phyloP scores from a whole-genome alignment of 2,888 invertebrate species.

The Acanthosoma haemorrhoidale region DNA sequence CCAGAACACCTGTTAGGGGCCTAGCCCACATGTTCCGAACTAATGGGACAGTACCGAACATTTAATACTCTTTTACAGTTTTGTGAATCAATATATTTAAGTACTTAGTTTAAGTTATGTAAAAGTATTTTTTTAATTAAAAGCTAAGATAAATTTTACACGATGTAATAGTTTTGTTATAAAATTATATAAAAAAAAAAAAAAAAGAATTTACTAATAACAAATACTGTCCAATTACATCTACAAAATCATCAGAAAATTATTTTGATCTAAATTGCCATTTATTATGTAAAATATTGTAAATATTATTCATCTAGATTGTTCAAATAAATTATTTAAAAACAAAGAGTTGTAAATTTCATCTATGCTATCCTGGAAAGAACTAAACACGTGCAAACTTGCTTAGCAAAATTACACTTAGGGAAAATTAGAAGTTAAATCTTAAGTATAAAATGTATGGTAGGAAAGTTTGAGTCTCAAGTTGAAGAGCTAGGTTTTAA shows the following conservation, averaged over 20 bases:
- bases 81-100: neutral
- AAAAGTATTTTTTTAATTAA: conserved; percentile 2
- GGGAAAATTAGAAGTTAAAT: too few relatives aligned
- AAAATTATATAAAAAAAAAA: conserved; percentile 9
- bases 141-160: neutral
- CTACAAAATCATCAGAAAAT: neutral
- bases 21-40: too few relatives aligned
- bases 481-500: too few relatives aligned
- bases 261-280: neutral
- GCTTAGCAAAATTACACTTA: too few relatives aligned
- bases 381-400: too few relatives aligned
- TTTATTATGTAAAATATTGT: neutral
- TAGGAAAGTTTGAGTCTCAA: too few relatives aligned
- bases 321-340: neutral
- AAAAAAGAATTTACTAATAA: neutral
- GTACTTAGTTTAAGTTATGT: conserved; percentile 14
- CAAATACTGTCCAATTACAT: neutral
- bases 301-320: neutral
- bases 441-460: too few relatives aligned
- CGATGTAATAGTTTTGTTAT: neutral
- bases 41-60: too few relatives aligned
- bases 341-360: neutral
- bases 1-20: too few relatives aligned
- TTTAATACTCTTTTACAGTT: neutral
- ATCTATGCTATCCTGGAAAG: neutral